Evolutionary conservation across 1,140 invertebrate genomes (phyloP), one percentile per base, ranked within the genome.

Genomic region (Euglossa dilemma): DNA sequence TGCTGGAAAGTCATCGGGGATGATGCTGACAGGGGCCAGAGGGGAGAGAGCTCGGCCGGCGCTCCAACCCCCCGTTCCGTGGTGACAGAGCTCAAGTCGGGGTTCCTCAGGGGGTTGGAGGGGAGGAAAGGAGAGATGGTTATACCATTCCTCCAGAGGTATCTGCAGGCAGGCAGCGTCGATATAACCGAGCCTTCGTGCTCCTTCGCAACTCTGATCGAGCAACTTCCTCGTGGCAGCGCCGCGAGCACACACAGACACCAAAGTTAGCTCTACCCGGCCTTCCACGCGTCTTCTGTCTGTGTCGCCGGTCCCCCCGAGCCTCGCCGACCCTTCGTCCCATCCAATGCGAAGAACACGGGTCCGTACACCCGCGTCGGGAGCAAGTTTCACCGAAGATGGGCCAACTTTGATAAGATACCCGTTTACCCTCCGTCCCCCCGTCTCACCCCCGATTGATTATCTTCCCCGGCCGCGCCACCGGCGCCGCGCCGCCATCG

Each of bases 371-470:
- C 63, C 61, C 25, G 74, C 57, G 25, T 14, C 28, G 43, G 25
- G 59, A 73, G 61, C 66, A 93, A 93, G 89, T 93, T 93, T 90
- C 85, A 52, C n/a, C 88, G 90, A 91, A 91, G 92, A 93, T 93
- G 90, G 89, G 87, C 90, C 91, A 93, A 93, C 91, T 93, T 93
- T 93, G 92, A 93, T 93, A 93, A 93, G 92, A 93, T 93, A 93
- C 91, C 90, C 90, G 91, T 92, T 93, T 92, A 92, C 91, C 88
- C 92, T 92, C 86, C 81, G 36, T 59, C 23, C 9, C 16, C 84
- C 85, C 91, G 77, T 36, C 61, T 6, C 18, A 5, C 86, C 88
- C 90, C 86, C 92, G 91, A 93, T 93, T 93, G 93, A 93, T 93
- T 93, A 93, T 92, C 92, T 93, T 92, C 90, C 90, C 83, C 79